These are phyloP conservation scores for Oligia fasciuncula DNA, from an alignment of 2,888 invertebrate species.

Conservation along the genomic window DNA sequence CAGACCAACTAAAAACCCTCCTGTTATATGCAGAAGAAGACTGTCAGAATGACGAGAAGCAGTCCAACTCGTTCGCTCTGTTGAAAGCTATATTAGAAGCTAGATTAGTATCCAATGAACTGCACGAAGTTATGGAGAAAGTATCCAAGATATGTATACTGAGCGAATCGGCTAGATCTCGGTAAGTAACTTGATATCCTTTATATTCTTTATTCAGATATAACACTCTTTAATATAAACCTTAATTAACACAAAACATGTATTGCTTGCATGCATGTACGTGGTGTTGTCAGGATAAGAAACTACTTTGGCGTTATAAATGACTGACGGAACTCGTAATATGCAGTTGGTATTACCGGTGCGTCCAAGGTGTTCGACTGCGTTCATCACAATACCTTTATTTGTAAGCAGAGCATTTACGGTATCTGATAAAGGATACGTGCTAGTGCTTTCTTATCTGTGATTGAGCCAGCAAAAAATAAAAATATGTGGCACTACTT, in stretches of 20 bases:
- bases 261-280: not conserved
- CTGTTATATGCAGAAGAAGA: slow-evolving; percentile 97
- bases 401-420: not conserved
- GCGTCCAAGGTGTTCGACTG: not conserved
- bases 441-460: not conserved
- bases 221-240: not conserved
- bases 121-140: slow-evolving; percentile 95
- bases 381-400: not conserved
- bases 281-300: not conserved
- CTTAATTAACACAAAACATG: too few relatives aligned
- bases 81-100: slow-evolving; percentile 95
- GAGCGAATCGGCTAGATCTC: slow-evolving; percentile 91
- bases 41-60: slow-evolving; percentile 94
- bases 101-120: slow-evolving; percentile 92
- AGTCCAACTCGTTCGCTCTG: slow-evolving; percentile 96
- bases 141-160: slow-evolving; percentile 94
- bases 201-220: not conserved
- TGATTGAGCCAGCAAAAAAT: not conserved
- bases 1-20: slow-evolving; percentile 94
- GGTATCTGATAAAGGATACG: not conserved
- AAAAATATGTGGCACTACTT: not conserved
- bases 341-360: not conserved
- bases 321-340: not conserved
- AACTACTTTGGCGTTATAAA: too few relatives aligned
- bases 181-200: slow-evolving; percentile 71